These are phyloP conservation scores for Noctilio leporinus DNA, from an alignment of 2,113 vertebrate genomes.

Conservation along the genomic window DNA sequence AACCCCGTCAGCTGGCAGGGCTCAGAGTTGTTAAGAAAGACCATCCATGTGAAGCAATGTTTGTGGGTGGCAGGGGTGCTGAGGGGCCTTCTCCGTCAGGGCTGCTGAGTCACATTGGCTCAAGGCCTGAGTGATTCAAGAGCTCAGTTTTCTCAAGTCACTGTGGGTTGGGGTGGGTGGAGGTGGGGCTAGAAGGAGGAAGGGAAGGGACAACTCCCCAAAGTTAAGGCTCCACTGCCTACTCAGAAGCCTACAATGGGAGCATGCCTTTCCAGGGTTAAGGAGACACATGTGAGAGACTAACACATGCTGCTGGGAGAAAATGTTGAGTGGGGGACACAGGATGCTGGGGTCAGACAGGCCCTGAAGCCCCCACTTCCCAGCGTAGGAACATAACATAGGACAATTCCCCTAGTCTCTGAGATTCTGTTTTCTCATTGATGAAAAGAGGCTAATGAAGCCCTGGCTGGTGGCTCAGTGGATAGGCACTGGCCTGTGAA, in stretches of 20 bases:
- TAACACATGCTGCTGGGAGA: neutral
- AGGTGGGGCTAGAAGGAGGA: neutral
- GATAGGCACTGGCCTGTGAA: too few relatives aligned
- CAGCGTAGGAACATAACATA: neutral
- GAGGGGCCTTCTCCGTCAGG: neutral
- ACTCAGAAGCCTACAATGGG: neutral
- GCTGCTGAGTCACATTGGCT: neutral
- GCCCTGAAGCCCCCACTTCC: neutral
- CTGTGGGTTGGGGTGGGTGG: neutral
- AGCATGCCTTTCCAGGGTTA: neutral
- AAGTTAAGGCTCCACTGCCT: neutral
- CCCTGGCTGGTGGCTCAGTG: too few relatives aligned
- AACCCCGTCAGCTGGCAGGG: neutral
- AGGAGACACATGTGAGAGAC: neutral
- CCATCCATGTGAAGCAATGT: neutral
- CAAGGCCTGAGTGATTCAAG: neutral
- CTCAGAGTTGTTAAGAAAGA: neutral
- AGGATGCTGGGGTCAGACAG: neutral
- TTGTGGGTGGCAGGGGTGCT: neutral
- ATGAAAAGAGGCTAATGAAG: neutral
- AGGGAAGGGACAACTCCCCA: neutral
- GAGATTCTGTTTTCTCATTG: neutral
- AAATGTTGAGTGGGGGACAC: rapidly evolving
- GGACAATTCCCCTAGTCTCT: neutral
- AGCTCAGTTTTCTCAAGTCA: neutral